phyloP scores from a whole-genome alignment of 2,113 vertebrate species.

The Oreotrochilus melanogaster region DNA sequence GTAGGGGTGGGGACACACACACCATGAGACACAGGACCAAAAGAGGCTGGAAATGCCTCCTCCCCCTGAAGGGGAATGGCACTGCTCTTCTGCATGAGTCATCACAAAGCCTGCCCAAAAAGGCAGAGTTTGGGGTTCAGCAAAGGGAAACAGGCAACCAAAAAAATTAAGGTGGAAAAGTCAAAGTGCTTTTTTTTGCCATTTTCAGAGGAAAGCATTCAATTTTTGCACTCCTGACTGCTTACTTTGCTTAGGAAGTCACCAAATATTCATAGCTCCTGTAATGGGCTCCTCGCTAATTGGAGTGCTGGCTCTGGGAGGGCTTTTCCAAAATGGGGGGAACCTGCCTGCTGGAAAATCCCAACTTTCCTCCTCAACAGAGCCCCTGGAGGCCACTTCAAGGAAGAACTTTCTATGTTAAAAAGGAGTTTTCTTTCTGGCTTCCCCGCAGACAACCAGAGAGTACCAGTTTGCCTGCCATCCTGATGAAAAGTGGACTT shows the following conservation, averaged over 20 bases:
- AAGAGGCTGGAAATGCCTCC: not conserved
- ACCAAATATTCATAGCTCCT: accelerated
- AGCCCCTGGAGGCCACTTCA: not conserved
- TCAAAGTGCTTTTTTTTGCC: not conserved
- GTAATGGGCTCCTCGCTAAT: not conserved
- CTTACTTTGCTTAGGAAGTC: not conserved
- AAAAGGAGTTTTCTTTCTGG: not conserved
- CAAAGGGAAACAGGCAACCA: not conserved
- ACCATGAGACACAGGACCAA: accelerated
- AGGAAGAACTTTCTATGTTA: not conserved
- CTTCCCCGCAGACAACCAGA: not conserved
- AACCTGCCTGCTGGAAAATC: not conserved
- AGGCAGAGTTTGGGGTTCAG: not conserved
- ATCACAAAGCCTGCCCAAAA: not conserved
- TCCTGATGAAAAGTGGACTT: not conserved
- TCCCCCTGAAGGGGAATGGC: not conserved
- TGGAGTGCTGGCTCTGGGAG: accelerated
- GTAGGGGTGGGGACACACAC: accelerated
- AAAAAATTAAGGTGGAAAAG: not conserved
- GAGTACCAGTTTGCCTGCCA: not conserved
- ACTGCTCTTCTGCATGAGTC: not conserved
- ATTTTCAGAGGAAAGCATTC: not conserved
- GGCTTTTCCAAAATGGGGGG: not conserved
- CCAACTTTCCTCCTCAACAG: not conserved
- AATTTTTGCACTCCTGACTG: not conserved